Percentiles rank a stretch among this genome's conserved stretches.
phyloP scores from a whole-genome alignment of 2,888 invertebrate species.

The Spilosoma lubricipeda region DNA sequence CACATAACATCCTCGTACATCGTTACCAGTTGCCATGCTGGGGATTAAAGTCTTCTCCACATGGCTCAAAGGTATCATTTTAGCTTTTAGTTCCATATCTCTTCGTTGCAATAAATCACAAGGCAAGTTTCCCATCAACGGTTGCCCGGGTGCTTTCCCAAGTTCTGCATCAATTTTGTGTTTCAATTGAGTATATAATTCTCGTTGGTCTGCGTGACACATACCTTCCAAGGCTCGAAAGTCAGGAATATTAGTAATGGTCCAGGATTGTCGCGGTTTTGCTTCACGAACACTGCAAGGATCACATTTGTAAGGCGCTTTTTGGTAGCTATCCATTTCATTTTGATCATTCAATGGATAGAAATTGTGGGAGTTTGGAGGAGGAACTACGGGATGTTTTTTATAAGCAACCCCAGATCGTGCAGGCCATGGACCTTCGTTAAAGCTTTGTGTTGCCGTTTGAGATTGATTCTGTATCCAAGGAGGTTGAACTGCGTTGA shows the following conservation, averaged over 20 bases:
- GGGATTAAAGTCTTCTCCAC: slow-evolving; percentile 82
- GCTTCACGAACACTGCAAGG: slow-evolving; percentile 76
- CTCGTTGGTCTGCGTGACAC: slow-evolving; percentile 79
- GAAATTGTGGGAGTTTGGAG: slow-evolving; percentile 74
- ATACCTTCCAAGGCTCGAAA: slow-evolving; percentile 77
- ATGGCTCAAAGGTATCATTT: slow-evolving; percentile 83
- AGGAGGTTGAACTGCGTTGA: slow-evolving; percentile 77
- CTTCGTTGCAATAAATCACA: slow-evolving; percentile 78
- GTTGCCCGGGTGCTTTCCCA: slow-evolving; percentile 78
- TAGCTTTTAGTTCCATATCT: slow-evolving; percentile 81
- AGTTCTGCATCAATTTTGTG: slow-evolving; percentile 82
- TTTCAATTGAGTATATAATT: slow-evolving; percentile 78
- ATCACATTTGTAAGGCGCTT: slow-evolving; percentile 77
- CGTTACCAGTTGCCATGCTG: slow-evolving; percentile 77
- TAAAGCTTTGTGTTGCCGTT: slow-evolving; percentile 68
- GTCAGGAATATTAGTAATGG: slow-evolving; percentile 80
- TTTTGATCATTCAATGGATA: slow-evolving; percentile 76
- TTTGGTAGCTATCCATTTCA: slow-evolving; percentile 75
- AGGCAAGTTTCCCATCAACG: slow-evolving; percentile 69
- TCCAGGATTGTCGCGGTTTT: slow-evolving; percentile 83
- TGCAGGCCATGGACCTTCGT: slow-evolving; percentile 78
- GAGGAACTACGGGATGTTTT: slow-evolving; percentile 77
- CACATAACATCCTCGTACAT: slow-evolving; percentile 74
- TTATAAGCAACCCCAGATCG: slow-evolving; percentile 75
- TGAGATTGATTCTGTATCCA: slow-evolving; percentile 78